phyloP scores from a whole-genome alignment of 2,888 invertebrate species.

The Phaonia tiefii region DNA sequence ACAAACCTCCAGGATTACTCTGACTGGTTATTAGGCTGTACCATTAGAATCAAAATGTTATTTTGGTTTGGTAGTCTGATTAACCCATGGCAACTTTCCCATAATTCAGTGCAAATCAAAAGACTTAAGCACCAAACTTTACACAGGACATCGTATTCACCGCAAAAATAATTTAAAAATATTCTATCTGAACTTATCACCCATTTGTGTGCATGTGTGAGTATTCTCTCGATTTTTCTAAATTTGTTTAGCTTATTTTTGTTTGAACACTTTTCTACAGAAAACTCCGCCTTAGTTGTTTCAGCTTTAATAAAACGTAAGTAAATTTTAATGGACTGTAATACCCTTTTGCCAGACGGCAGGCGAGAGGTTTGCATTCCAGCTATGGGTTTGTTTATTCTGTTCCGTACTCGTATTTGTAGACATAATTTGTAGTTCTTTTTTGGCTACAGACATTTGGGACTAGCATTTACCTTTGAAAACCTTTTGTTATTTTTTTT shows the following conservation, averaged over 20 bases:
- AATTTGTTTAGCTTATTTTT: conserved; percentile 10
- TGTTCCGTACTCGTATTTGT: conserved; percentile 38
- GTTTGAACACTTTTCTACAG: conserved; percentile 35
- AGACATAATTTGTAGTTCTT: conserved; percentile 46
- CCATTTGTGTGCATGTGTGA: conserved; percentile 12
- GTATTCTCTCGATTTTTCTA: no score
- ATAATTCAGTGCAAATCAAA: background rate
- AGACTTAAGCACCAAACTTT: background rate
- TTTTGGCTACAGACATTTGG: conserved; percentile 27
- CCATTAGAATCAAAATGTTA: no score
- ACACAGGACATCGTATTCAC: background rate
- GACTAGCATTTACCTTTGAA: conserved; percentile 57
- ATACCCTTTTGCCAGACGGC: conserved; percentile 46
- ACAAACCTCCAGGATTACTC: no score
- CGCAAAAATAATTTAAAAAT: conserved; percentile 7
- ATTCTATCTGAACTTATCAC: background rate
- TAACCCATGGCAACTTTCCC: no score
- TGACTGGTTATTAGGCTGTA: no score
- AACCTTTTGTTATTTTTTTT: conserved; percentile 46
- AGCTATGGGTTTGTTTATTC: background rate
- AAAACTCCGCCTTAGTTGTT: conserved; percentile 58
- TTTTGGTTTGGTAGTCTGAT: no score
- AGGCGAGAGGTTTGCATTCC: background rate
- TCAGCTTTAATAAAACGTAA: background rate
- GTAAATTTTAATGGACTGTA: conserved; percentile 18